A percentile compares a stretch with the other conserved stretches of the same genome.
phyloP scores from a whole-genome alignment of 2,113 vertebrate genomes.

The Ictalurus punctatus region DNA sequence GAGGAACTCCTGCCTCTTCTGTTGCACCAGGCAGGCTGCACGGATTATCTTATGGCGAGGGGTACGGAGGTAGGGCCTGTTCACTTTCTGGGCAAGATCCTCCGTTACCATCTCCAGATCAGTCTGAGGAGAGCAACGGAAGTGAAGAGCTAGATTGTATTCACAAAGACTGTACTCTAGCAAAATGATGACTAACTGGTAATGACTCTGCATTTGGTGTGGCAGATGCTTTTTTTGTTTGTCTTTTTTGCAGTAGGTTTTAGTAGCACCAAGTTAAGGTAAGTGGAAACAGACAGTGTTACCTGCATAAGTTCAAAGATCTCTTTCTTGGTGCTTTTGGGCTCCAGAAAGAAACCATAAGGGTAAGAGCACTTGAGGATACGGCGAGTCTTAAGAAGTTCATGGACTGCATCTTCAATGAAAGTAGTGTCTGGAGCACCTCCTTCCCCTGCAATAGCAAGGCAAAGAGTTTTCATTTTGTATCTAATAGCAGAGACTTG shows the following conservation, averaged over 20 bases:
- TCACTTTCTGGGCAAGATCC: constrained; percentile 98
- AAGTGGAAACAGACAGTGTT: constrained; percentile 29
- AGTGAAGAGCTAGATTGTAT: constrained; percentile 8
- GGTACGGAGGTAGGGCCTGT: constrained; percentile 95
- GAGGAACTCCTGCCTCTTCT: constrained; percentile 96
- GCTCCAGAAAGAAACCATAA: constrained; percentile 97
- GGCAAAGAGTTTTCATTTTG: background rate
- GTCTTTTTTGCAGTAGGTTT: too few species aligned
- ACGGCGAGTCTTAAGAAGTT: constrained; percentile 94
- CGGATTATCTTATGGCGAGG: constrained; percentile 97
- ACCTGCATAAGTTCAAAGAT: constrained; percentile 99
- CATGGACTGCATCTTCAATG: constrained; percentile 97
- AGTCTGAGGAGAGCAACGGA: constrained; percentile 74
- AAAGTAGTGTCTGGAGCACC: constrained; percentile 95
- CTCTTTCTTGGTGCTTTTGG: constrained; percentile 99
- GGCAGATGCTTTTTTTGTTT: background rate
- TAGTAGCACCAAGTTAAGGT: background rate
- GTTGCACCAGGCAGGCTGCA: constrained; percentile 93
- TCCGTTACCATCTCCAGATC: constrained; percentile 99
- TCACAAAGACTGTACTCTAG: background rate
- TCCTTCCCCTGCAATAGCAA: constrained; percentile 79
- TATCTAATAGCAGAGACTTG: background rate
- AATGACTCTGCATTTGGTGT: background rate
- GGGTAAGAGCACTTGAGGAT: constrained; percentile 99
- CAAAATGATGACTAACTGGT: background rate